Percentiles rank a stretch among this genome's conserved stretches.
phyloP scores from a whole-genome alignment of 2,888 invertebrate species.

The Parochlus steinenii region DNA sequence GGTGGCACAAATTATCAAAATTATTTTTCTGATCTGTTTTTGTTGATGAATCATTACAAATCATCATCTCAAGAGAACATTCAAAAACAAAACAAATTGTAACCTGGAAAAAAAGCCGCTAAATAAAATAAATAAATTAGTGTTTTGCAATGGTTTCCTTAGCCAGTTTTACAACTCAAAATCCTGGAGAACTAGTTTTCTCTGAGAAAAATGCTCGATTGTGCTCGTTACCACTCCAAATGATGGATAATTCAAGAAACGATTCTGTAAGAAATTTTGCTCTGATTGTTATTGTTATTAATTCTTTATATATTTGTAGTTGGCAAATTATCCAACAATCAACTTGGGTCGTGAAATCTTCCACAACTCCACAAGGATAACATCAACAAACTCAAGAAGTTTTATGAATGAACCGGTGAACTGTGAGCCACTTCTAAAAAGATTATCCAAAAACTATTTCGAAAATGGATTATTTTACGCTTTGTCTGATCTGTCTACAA shows the following conservation, averaged over 20 bases:
- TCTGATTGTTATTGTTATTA: slow-evolving; percentile 4
- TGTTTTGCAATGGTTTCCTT: no score
- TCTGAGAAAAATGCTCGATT: slow-evolving; percentile 47
- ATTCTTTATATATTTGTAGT: slow-evolving; percentile 26
- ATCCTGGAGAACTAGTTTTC: slow-evolving; percentile 36
- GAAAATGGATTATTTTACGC: slow-evolving; percentile 59
- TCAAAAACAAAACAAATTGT: no score
- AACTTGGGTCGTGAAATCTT: slow-evolving; percentile 46
- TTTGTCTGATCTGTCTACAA: slow-evolving; percentile 41
- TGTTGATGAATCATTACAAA: no score
- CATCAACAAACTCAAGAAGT: no score
- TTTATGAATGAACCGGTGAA: slow-evolving; percentile 46
- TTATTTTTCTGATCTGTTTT: no score
- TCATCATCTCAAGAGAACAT: no score
- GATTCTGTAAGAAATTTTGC: slow-evolving; percentile 33
- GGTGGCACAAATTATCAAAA: no score
- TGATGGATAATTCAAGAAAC: slow-evolving; percentile 38
- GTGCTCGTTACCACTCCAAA: slow-evolving; percentile 38
- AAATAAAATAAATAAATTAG: no score
- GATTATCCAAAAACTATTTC: slow-evolving; percentile 56
- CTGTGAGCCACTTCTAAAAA: slow-evolving; percentile 56
- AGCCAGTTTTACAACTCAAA: no score
- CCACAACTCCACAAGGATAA: no score
- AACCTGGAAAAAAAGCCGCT: no score
- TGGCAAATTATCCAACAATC: slow-evolving; percentile 50